Evolutionary conservation across 2,797 vertebrate species (phyloP).

Genomic region (Gambelia wislizenii): DNA sequence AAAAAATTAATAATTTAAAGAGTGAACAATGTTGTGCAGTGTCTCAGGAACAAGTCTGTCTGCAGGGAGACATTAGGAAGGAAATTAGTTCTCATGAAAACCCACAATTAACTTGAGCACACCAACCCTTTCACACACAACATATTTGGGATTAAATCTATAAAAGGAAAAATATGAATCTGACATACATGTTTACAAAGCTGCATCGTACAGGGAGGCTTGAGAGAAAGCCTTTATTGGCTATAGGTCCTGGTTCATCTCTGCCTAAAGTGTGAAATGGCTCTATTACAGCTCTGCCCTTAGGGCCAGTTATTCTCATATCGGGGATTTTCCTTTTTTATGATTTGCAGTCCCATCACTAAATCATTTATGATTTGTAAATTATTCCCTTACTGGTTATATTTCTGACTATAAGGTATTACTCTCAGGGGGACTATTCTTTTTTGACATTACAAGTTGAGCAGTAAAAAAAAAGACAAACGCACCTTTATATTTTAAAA

Average conservation of each 20-base stretch:
- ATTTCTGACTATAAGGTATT: slow-evolving; percentile 70
- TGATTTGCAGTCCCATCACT: slow-evolving; percentile 12
- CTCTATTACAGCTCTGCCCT: neutral
- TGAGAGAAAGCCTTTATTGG: neutral
- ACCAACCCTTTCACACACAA: neutral
- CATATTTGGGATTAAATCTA: neutral
- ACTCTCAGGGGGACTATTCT: slow-evolving; percentile 54
- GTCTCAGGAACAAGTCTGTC: neutral
- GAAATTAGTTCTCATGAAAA: neutral
- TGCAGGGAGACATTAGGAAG: neutral
- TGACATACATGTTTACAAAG: neutral
- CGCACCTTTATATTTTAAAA: slow-evolving; percentile 36
- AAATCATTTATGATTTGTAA: slow-evolving; percentile 59
- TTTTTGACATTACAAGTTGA: slow-evolving; percentile 52
- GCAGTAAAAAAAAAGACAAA: slow-evolving; percentile 56
- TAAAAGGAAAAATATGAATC: neutral
- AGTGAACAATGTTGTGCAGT: neutral
- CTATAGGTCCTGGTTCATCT: neutral
- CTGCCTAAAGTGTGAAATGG: slow-evolving; percentile 5
- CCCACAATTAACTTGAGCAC: neutral
- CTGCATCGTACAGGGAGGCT: neutral
- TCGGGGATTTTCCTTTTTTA: neutral
- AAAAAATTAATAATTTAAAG: neutral
- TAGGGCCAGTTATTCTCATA: neutral
- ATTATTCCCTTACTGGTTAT: slow-evolving; percentile 53